Base-by-base conservation (phyloP, 2,888 invertebrate genomes). In the Odontothrips loti region DNA sequence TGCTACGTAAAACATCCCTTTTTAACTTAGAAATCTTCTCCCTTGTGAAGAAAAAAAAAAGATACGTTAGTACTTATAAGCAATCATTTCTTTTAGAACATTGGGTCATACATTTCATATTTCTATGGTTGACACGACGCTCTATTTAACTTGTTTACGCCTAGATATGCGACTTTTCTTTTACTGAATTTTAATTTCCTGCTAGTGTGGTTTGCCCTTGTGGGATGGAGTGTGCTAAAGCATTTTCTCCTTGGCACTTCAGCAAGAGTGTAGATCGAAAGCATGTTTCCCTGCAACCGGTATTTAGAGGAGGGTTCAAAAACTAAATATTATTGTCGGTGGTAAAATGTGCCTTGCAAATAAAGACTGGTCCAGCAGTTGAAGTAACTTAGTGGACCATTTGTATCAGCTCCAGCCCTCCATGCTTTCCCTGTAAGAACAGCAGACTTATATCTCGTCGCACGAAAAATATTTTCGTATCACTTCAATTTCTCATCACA, bases 401-500 rank as follows among this genome's bases (percentile, higher is more conserved):
- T 23, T 27, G 68, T 75, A 75, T 75, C 68, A 75, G 68, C 68
- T 75, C 27, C 12, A 75, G 27, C 68, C 68, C 68, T 75, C 68
- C 27, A 75, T 27, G 68, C 68, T 75, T 75, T 27, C 58, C 23
- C 11, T 75, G 68, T 75, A 75, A 27, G 68, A 27, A 75, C 12
- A 17, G 17, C 34, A 43, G 34, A 43, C 6, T 43, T 43, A 4
- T 43, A 43, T 20, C 58, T 58, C 17, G 20, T 58, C 58, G 58
- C 58, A 58, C 58, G 58, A 6, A 58, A 58, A 58, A 58, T 11
- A 58, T 20, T 51, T 58, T 58, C 17, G 34, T 58, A 10, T 6
- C 20, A 51, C 51, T n/a, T n/a, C n/a, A n/a, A n/a, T n/a, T n/a
- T n/a, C n/a, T n/a, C n/a, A n/a, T n/a, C n/a, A n/a, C n/a, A n/a